phyloP scores from a whole-genome alignment of 2,113 vertebrate genomes.

The Trematomus loennbergii region DNA sequence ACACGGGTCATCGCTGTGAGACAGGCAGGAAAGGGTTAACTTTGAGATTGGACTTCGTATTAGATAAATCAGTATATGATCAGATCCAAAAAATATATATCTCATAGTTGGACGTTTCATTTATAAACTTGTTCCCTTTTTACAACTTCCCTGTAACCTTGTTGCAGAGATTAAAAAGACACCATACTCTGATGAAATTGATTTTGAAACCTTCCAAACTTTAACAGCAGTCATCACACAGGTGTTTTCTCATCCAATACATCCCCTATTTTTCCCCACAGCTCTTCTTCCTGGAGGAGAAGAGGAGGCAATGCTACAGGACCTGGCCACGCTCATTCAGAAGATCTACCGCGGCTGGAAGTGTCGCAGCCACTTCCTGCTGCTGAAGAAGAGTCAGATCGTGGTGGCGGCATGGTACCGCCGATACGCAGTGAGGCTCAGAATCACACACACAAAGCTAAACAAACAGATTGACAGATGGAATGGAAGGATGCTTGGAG shows the following conservation, averaged over 20 bases:
- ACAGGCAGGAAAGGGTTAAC: not conserved
- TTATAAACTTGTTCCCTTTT: no score
- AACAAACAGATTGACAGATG: not conserved
- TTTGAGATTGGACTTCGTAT: slow-evolving; percentile 26
- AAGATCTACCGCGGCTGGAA: slow-evolving; percentile 99
- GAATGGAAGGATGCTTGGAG: not conserved
- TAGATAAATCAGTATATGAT: slow-evolving; percentile 30
- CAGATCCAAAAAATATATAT: not conserved
- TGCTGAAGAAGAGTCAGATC: slow-evolving; percentile 94
- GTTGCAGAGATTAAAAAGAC: not conserved
- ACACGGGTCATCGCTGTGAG: not conserved
- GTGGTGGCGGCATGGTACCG: slow-evolving; percentile 94
- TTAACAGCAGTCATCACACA: not conserved
- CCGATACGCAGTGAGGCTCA: slow-evolving; percentile 87
- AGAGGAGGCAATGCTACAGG: slow-evolving; percentile 91
- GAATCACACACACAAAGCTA: not conserved
- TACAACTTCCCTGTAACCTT: not conserved
- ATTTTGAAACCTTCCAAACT: not conserved
- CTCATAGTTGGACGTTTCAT: not conserved
- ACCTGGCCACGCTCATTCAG: slow-evolving; percentile 94
- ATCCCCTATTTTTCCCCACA: slow-evolving; percentile 50
- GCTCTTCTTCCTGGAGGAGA: slow-evolving; percentile 96
- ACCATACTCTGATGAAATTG: not conserved
- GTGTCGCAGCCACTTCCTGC: slow-evolving; percentile 89
- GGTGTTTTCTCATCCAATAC: not conserved